Conservation (phyloP, 2,888 invertebrate genomes). For the Synergus umbraculus region DNA sequence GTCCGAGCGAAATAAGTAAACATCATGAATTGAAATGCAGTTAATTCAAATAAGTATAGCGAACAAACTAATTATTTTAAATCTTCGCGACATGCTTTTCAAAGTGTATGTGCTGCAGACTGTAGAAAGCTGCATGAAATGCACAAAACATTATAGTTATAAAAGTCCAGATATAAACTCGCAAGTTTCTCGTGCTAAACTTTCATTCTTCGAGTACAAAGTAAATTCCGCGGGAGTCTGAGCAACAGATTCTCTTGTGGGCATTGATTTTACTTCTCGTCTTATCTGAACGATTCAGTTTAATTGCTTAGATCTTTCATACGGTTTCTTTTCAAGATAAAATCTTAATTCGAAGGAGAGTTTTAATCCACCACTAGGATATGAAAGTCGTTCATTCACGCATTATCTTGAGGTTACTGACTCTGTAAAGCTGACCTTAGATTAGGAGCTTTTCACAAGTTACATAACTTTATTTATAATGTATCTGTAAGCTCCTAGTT, state of each 20-base stretch:
- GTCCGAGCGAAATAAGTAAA: not conserved
- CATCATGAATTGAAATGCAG: not conserved
- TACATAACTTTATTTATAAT: too few relatives aligned
- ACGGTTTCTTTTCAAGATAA: not conserved
- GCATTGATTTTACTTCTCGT: not conserved
- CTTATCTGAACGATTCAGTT: not conserved
- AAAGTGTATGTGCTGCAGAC: not conserved
- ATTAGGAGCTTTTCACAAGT: too few relatives aligned
- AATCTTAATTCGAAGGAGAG: not conserved
- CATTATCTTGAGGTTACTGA: not conserved
- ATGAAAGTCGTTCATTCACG: not conserved
- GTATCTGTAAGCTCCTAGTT: too few relatives aligned
- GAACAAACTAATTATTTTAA: slow-evolving; percentile 13
- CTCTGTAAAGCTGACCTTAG: not conserved
- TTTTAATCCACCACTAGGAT: not conserved
- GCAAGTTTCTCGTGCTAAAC: not conserved
- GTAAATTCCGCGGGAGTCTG: not conserved
- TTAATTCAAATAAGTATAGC: not conserved
- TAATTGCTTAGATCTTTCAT: not conserved
- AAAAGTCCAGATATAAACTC: not conserved
- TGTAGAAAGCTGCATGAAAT: not conserved
- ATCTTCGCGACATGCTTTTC: not conserved
- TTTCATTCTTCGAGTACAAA: not conserved
- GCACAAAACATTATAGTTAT: not conserved
- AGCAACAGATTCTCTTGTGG: not conserved